These are phyloP conservation scores for Pseudochirops cupreus DNA, from an alignment of 2,797 vertebrate species.

Conservation along the genomic window DNA sequence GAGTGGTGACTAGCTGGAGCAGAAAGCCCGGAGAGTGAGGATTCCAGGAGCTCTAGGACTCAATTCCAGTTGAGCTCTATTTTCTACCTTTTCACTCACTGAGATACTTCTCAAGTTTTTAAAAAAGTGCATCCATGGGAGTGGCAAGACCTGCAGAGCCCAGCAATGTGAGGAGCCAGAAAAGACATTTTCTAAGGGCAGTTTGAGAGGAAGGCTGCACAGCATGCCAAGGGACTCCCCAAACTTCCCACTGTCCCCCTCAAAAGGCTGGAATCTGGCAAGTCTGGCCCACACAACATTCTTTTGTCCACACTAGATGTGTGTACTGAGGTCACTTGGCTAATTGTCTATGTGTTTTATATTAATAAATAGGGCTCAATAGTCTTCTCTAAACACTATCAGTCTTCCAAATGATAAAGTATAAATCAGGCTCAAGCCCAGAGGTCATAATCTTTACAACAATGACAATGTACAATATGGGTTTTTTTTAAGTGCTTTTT, in stretches of 20 bases:
- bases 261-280: not conserved
- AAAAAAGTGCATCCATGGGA: not conserved
- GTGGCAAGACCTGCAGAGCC: not conserved
- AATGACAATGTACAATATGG: not conserved
- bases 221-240: not conserved
- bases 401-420: not conserved
- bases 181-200: not conserved
- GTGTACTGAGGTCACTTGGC: not conserved
- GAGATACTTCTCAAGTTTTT: not conserved
- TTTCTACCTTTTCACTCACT: constrained; percentile 8
- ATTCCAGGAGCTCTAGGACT: not conserved
- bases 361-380: not conserved
- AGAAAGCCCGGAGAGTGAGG: not conserved
- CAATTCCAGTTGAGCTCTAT: not conserved
- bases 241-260: not conserved
- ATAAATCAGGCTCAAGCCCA: not conserved
- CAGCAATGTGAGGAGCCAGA: not conserved
- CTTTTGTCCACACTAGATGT: not conserved
- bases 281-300: not conserved
- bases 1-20: not conserved
- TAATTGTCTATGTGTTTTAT: not conserved
- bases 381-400: not conserved
- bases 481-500: not conserved
- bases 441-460: not conserved
- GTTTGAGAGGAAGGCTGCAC: not conserved